Evolutionary conservation across 2,113 vertebrate species (phyloP), one percentile per base, ranked within the genome.

Genomic region (Aix galericulata): DNA sequence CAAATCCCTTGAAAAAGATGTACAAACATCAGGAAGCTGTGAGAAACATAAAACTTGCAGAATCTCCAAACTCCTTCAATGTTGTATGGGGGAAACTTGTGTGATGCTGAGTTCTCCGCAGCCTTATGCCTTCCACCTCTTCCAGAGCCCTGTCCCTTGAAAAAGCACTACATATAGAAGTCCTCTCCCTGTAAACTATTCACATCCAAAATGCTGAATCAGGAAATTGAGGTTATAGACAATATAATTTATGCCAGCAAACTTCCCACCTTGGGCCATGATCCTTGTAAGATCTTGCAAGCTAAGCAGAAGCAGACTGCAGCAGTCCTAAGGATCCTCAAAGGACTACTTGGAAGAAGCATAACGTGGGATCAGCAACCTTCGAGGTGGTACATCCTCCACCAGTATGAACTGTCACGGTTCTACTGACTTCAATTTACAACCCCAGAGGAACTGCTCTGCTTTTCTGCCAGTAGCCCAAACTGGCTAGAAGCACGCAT

Each of bases 261-360:
- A 85, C 83, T 76, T 87, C 88, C 95, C 95, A 95, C 88, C 94
- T 92, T 96, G 94, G 86, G 92, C 95, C 1, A 7, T 77, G 94
- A 96, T 96, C 94, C 86, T 96, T 93, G 86, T 82, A 94, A 95
- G 53, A 87, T 93, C 81, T 34, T 93, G 94, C 92, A 84, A 88
- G 93, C 77, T 92, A 76, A 97, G 93, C 95, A 96, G 81, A 64
- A 93, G 84, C 93, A 82, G 69, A 46, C 92, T 79, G 90, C 93
- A 85, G 91, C 94, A 93, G 67, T 52, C 77, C 92, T 68, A 32
- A 92, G 88, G 77, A 74, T 92, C 93, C 91, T 96, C 94, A 88
- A 87, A 91, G 92, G 94, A 87, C 95, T 96, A 42, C 93, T 87
- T 66, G 77, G 92, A 44, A 82, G 88, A 68, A 0, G 7, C 62